Percentiles rank a stretch among this genome's conserved stretches.
Evolutionary conservation across 2,888 invertebrate species (phyloP).

Genomic region (Chymomyza amoena): DNA sequence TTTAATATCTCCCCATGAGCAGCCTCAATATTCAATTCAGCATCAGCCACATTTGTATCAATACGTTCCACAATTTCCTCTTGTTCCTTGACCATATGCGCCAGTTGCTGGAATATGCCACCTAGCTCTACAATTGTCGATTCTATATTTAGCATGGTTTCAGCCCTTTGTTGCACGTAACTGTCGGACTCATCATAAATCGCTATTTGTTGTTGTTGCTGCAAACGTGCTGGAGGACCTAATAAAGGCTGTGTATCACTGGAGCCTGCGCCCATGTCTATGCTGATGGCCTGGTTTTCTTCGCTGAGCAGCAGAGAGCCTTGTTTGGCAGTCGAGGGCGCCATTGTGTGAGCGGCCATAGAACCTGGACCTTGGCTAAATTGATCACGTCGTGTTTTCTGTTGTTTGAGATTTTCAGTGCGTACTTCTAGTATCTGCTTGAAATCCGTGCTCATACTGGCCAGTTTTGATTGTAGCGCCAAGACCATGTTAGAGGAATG

Average conservation of each 20-base stretch:
- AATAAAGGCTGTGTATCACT: conserved; percentile 76
- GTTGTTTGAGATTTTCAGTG: conserved; percentile 98
- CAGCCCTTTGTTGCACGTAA: conserved; percentile 94
- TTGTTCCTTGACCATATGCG: conserved; percentile 90
- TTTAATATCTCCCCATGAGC: conserved; percentile 98
- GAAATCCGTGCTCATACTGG: conserved; percentile 98
- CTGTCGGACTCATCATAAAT: conserved; percentile 92
- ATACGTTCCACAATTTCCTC: conserved; percentile 99
- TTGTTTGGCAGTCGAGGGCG: conserved; percentile 81
- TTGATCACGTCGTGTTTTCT: conserved; percentile 95
- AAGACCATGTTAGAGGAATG: conserved; percentile 96
- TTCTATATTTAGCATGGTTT: conserved; percentile 99
- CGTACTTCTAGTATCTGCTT: conserved; percentile 98
- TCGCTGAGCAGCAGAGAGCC: conserved; percentile 79
- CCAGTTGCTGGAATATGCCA: conserved; percentile 97
- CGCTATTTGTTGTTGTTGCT: conserved; percentile 83
- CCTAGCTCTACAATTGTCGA: conserved; percentile 99
- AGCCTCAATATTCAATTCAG: conserved; percentile 97
- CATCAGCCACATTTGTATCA: conserved; percentile 97
- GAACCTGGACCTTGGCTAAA: conserved; percentile 82
- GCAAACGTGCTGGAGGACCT: conserved; percentile 77
- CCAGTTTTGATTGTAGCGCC: conserved; percentile 94
- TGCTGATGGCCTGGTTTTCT: conserved; percentile 88
- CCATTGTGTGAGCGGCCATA: conserved; percentile 79
- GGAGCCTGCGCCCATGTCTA: conserved; percentile 85